Base-by-base conservation (phyloP, 2,797 vertebrate species). In the Poeciliopsis gracilis region DNA sequence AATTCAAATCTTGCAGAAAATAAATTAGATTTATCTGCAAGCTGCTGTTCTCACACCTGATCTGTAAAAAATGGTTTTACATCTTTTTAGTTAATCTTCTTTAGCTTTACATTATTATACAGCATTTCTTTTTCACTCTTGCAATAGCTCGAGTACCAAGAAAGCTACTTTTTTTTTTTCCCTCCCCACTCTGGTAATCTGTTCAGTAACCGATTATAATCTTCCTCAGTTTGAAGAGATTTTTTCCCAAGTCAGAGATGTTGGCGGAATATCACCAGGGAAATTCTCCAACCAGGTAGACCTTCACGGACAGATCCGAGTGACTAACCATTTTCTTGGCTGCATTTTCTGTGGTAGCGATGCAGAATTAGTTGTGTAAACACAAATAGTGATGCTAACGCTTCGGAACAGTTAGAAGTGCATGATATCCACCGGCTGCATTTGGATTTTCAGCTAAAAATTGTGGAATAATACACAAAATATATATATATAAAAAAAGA, bases 301-400 rank as follows among this genome's bases (percentile, higher is more conserved):
- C 33, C 33, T 10, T 23, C 61, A 85, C 76, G 82, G 87, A 83
- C 80, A 89, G 94, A 94, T 95, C 95, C 90, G 85, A 38, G 43
- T 30, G 75, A 38, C 49, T 43, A 74, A 72, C 12, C 12, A 4
- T 38, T 47, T n/a, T 38, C 75, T 74, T n/a, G 76, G 72, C 76
- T 55, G 2, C 33, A n/a, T 79, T 70, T 76, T 63, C 15, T 76
- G 69, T 76, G 12, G 57, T 61, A 5, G 13, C 16, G 47, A n/a
- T 78, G 69, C 73, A 73, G 36, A 76, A 0, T 43, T 47, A 61
- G 45, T 20, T 66, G 41, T 82, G 59, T 72, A 70, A 81, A 13
- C 38, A 61, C 63, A 71, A 63, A 16, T 25, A 72, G 57, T 41
- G 36, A 66, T 76, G 63, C 72, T 81, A 87, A 86, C 72, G 80